Percentiles rank a stretch among this genome's conserved stretches.
Evolutionary conservation across 2,888 invertebrate genomes (phyloP).

Genomic region (Phanerotoma sp.): DNA sequence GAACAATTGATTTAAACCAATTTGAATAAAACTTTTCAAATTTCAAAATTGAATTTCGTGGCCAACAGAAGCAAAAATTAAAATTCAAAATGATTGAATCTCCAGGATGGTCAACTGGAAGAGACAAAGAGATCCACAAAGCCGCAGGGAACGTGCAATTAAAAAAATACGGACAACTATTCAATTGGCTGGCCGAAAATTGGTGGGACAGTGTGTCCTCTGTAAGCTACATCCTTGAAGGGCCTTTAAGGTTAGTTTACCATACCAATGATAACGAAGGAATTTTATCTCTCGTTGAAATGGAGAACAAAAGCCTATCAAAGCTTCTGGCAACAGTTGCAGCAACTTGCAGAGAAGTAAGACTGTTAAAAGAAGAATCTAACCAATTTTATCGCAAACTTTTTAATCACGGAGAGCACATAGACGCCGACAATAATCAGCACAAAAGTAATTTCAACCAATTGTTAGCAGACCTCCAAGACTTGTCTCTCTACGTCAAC

Average conservation of each 20-base stretch:
- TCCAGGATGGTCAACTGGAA: conserved; percentile 45
- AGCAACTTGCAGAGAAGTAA: conserved; percentile 76
- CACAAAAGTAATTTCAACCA: conserved; percentile 36
- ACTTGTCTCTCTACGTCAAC: conserved; percentile 46
- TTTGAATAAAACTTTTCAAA: too few species aligned
- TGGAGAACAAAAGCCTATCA: conserved; percentile 79
- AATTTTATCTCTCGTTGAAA: conserved; percentile 72
- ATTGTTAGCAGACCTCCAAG: conserved; percentile 50
- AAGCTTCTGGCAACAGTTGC: conserved; percentile 79
- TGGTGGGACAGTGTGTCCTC: conserved; percentile 39
- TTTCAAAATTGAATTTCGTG: too few species aligned
- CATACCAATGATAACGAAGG: conserved; percentile 66
- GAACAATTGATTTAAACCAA: too few species aligned
- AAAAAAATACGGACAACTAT: conserved; percentile 60
- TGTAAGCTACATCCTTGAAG: conserved; percentile 47
- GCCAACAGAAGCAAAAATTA: too few species aligned
- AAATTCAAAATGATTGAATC: conserved; percentile 48
- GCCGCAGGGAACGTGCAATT: conserved; percentile 61
- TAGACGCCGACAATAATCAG: conserved; percentile 50
- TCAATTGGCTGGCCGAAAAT: conserved; percentile 57
- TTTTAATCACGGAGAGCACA: conserved; percentile 52
- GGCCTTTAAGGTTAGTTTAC: conserved; percentile 52
- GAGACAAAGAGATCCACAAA: conserved; percentile 53
- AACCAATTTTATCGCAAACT: conserved; percentile 61
- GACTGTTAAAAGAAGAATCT: conserved; percentile 68